Evolutionary conservation across 2,888 invertebrate genomes (phyloP), one percentile per base, ranked within the genome.

Genomic region (Cheilosia pagana): DNA sequence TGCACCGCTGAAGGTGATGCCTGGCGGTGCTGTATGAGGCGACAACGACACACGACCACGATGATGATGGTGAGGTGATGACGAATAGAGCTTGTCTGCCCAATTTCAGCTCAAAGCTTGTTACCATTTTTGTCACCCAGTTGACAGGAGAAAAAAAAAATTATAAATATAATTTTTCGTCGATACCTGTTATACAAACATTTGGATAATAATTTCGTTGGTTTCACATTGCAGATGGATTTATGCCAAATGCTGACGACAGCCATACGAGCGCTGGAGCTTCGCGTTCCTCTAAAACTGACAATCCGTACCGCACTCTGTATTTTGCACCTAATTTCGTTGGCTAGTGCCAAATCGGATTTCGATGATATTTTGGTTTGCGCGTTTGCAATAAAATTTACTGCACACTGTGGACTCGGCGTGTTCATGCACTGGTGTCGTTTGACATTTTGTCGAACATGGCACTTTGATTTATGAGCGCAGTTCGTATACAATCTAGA

Each of bases 361-460:
- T 43, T 71, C 57, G 65, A 72, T 79, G 72, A 59, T 59, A 79
- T 72, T 79, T 72, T 55, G 52, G 76, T 41, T 67, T 60, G 52
- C 65, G 52, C 65, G 43, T 31, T 55, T 63, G 23, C 23, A 41
- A 28, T 21, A 6, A 50, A 59, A 39, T 59, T 71, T 71, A n/a
- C 19, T 35, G 35, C 12, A 12, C 35, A 12, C 12, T 35, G 53
- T 14, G 0, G 12, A 28, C 50, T 14, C 19, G 12, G 39, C n/a
- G 23, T 23, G 50, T 12, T 50, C 50, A 50, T 50, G 50, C 43
- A 39, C 12, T 78, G 70, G 74, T 81, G 74, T 81, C 55, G 68
- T 62, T 81, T 81, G 81, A 81, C 75, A 81, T 81, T 81, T 75
- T 81, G 81, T 81, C 75, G 53, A 68, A 81, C 81, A 81, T 68